phyloP scores from a whole-genome alignment of 2,113 vertebrate species.

The Proterorhinus semilunaris region DNA sequence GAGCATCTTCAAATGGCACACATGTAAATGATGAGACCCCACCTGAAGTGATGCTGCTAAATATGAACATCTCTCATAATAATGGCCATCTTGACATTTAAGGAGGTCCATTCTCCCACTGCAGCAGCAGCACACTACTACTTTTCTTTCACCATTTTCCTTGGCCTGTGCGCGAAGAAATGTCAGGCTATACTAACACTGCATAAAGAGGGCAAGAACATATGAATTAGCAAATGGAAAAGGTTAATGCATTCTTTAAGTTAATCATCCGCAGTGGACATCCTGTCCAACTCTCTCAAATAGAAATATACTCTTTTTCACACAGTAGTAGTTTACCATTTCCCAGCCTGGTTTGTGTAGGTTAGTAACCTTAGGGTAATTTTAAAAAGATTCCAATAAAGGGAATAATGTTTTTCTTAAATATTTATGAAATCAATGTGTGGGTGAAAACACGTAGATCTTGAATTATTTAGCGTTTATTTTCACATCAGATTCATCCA shows the following conservation, averaged over 20 bases:
- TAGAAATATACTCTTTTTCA: slow-evolving; percentile 15
- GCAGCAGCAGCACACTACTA: not conserved
- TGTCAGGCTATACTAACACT: slow-evolving; percentile 53
- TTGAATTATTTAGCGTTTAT: slow-evolving; percentile 78
- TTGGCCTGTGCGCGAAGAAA: slow-evolving; percentile 47
- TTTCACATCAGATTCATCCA: slow-evolving; percentile 57
- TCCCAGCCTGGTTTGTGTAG: not conserved
- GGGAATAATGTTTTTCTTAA: slow-evolving; percentile 31
- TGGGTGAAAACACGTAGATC: slow-evolving; percentile 21
- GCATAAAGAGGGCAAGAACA: slow-evolving; percentile 33
- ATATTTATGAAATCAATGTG: slow-evolving; percentile 56
- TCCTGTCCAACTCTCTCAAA: slow-evolving; percentile 15
- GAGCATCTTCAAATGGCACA: slow-evolving; percentile 9
- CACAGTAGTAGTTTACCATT: not conserved
- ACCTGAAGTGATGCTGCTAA: slow-evolving; percentile 7
- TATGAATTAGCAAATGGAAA: slow-evolving; percentile 44
- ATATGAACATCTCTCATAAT: slow-evolving; percentile 44
- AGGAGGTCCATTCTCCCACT: not conserved
- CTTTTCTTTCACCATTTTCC: not conserved
- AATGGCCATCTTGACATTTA: slow-evolving; percentile 20
- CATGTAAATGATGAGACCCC: slow-evolving; percentile 9
- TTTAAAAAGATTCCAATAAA: slow-evolving; percentile 4
- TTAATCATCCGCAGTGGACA: slow-evolving; percentile 34
- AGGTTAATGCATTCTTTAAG: slow-evolving; percentile 67
- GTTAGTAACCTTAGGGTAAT: not conserved